These are phyloP conservation scores for Melitaea cinxia DNA, from an alignment of 1,140 invertebrate genomes.

Conservation along the genomic window DNA sequence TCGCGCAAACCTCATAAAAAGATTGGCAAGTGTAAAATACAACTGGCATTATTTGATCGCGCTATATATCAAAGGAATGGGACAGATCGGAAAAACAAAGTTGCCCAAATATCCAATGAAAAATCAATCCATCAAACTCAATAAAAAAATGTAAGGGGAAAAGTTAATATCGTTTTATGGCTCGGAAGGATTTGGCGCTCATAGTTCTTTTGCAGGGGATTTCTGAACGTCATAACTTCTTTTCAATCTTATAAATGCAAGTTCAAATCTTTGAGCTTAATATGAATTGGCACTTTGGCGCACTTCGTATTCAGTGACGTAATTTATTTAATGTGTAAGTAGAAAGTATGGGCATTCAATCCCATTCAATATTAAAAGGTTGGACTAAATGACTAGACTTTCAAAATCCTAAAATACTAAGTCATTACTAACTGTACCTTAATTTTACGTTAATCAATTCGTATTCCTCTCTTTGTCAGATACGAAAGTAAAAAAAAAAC, in stretches of 20 bases:
- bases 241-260: slow-evolving; percentile 1
- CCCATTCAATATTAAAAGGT: too few relatives aligned
- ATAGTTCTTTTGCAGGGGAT: slow-evolving; percentile 8
- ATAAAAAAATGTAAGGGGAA: slow-evolving; percentile 33
- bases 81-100: slow-evolving; percentile 35
- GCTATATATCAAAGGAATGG: slow-evolving; percentile 38
- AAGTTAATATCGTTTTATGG: slow-evolving; percentile 36
- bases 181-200: slow-evolving; percentile 14
- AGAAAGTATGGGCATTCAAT: too few relatives aligned
- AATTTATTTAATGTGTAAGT: background rate
- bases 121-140: slow-evolving; percentile 39
- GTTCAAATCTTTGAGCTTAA: slow-evolving; percentile 7
- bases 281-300: slow-evolving; percentile 4
- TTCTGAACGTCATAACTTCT: slow-evolving; percentile 12
- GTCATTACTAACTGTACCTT: too few relatives aligned
- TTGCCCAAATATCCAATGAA: slow-evolving; percentile 39
- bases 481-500: too few relatives aligned
- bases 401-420: too few relatives aligned
- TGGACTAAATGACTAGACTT: too few relatives aligned
- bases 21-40: slow-evolving; percentile 29
- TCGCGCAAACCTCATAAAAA: slow-evolving; percentile 17
- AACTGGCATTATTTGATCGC: slow-evolving; percentile 29
- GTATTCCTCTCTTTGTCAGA: too few relatives aligned
- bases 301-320: background rate
- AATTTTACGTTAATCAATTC: too few relatives aligned